Evolutionary conservation across 2,888 invertebrate species (phyloP).

Genomic region (Troides helena): DNA sequence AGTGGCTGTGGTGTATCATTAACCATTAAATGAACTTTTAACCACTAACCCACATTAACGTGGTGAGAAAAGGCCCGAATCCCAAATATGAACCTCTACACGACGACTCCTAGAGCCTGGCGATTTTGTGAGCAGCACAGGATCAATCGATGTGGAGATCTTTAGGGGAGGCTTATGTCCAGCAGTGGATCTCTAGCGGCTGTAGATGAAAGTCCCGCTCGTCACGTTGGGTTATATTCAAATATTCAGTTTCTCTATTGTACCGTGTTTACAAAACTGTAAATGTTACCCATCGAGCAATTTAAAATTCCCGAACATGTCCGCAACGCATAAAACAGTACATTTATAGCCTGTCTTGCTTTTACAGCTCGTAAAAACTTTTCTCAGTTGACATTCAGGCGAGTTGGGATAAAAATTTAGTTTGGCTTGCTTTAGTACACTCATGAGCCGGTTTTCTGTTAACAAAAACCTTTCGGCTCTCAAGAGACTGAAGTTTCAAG

Average conservation of each 20-base stretch:
- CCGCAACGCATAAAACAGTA: constrained; percentile 2
- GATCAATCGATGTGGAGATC: too few species aligned
- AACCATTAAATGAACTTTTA: too few species aligned
- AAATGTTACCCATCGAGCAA: background rate
- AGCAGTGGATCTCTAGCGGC: too few species aligned
- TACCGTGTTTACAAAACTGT: background rate
- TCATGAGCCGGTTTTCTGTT: background rate
- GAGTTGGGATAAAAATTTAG: background rate
- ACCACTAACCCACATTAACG: too few species aligned
- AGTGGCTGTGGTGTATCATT: too few species aligned
- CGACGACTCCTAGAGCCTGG: too few species aligned
- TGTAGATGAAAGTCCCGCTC: too few species aligned
- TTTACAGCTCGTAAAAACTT: constrained; percentile 15
- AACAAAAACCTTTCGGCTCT: background rate
- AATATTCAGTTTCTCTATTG: background rate
- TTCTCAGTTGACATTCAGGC: background rate
- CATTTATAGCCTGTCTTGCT: constrained; percentile 5
- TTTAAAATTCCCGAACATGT: constrained; percentile 5
- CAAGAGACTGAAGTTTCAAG: constrained; percentile 1
- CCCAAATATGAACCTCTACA: too few species aligned
- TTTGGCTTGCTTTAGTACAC: constrained; percentile 1
- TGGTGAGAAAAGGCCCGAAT: too few species aligned
- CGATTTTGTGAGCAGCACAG: too few species aligned
- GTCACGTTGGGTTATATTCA: background rate
- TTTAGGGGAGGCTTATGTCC: too few species aligned